phyloP scores from a whole-genome alignment of 2,888 invertebrate species.

The Fissipunctia ypsillon region DNA sequence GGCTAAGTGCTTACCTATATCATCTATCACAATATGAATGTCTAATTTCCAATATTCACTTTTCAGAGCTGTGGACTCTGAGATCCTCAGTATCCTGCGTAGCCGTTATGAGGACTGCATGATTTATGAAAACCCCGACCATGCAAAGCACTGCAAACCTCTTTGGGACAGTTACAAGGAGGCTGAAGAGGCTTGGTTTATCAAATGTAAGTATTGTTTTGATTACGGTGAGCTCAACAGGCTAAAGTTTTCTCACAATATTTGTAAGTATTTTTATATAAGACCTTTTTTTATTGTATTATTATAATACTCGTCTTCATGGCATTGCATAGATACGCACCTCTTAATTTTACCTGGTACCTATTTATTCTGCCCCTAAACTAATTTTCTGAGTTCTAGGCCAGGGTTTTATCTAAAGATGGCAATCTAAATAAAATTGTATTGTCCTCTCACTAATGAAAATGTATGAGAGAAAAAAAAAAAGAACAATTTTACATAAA shows the following conservation, averaged over 20 bases:
- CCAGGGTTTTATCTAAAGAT: not conserved
- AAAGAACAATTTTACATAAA: not conserved
- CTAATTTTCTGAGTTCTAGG: not conserved
- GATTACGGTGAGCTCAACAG: not conserved
- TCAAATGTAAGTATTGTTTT: constrained; percentile 94
- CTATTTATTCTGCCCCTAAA: not conserved
- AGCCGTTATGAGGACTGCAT: constrained; percentile 96
- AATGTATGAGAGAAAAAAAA: no score
- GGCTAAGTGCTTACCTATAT: not conserved
- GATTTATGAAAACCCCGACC: constrained; percentile 93
- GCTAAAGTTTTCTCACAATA: no score
- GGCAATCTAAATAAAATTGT: not conserved
- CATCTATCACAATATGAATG: not conserved
- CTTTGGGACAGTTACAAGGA: constrained; percentile 93
- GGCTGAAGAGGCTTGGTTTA: constrained; percentile 96
- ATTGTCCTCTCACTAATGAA: not conserved
- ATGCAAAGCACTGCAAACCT: constrained; percentile 92
- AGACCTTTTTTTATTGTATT: not conserved
- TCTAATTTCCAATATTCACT: not conserved
- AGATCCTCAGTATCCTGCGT: constrained; percentile 95
- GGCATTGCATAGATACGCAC: not conserved
- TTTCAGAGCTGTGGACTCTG: constrained; percentile 94
- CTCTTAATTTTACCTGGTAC: not conserved
- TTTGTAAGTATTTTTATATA: not conserved
- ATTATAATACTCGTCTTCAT: not conserved